phyloP scores from a whole-genome alignment of 2,113 vertebrate species.

The Polypterus bichir region DNA sequence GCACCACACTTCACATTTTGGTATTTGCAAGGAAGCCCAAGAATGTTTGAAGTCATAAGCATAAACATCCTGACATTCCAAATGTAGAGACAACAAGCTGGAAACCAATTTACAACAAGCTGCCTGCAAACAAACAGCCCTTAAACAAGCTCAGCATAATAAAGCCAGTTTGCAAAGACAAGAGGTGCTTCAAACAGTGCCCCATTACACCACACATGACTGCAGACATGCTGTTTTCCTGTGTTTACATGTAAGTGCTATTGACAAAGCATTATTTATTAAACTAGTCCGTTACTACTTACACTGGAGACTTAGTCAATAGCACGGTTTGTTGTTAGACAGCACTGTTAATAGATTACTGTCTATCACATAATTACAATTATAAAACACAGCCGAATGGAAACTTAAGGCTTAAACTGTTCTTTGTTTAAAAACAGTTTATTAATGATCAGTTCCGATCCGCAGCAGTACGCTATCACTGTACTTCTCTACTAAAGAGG shows the following conservation, averaged over 20 bases:
- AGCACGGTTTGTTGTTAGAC: too few species aligned
- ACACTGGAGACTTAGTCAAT: background rate
- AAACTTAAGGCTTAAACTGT: too few species aligned
- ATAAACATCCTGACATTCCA: background rate
- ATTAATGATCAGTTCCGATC: too few species aligned
- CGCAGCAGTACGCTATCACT: too few species aligned
- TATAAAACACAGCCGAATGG: too few species aligned
- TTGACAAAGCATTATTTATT: constrained; percentile 4
- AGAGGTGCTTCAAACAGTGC: background rate
- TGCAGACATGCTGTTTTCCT: background rate
- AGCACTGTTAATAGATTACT: too few species aligned
- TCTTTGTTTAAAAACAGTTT: too few species aligned
- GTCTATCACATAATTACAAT: too few species aligned
- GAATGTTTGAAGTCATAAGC: background rate
- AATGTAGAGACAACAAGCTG: too few species aligned
- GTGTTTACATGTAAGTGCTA: constrained; percentile 1
- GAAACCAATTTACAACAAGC: background rate
- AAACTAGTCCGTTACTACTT: constrained; percentile 4
- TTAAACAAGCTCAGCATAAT: constrained; percentile 7
- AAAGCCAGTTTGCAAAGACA: background rate
- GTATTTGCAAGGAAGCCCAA: background rate
- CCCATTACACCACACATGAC: background rate
- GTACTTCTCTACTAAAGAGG: too few species aligned
- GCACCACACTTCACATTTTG: too few species aligned
- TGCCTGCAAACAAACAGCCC: constrained; percentile 13